Evolutionary conservation across 2,797 vertebrate species (phyloP).

Genomic region (Toxotes lorentzi): DNA sequence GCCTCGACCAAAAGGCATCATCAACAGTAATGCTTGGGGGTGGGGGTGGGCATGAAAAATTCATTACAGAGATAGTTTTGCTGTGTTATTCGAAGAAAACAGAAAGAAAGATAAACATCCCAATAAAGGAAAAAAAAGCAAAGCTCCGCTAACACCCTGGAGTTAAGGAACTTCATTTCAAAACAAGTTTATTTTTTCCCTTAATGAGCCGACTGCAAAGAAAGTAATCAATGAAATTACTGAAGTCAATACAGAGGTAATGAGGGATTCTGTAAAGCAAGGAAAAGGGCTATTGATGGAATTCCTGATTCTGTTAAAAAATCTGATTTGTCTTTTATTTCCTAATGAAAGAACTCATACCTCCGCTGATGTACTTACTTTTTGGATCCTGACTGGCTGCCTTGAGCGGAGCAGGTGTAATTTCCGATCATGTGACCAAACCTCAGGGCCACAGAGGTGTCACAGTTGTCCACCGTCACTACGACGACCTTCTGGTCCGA

Average conservation of each 20-base stretch:
- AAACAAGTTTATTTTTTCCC: slow-evolving; percentile 59
- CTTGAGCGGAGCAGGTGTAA: slow-evolving; percentile 94
- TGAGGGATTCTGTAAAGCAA: background rate
- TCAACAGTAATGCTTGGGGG: slow-evolving; percentile 12
- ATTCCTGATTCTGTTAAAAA: background rate
- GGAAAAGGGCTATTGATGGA: slow-evolving; percentile 9
- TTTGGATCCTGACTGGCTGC: slow-evolving; percentile 94
- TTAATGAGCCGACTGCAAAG: slow-evolving; percentile 48
- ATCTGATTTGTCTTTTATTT: background rate
- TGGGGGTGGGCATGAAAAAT: slow-evolving; percentile 58
- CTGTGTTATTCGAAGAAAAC: slow-evolving; percentile 51
- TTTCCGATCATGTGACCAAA: slow-evolving; percentile 90
- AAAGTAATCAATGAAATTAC: slow-evolving; percentile 39
- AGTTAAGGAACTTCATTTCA: slow-evolving; percentile 56
- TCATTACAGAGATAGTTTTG: slow-evolving; percentile 50
- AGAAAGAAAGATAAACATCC: slow-evolving; percentile 49
- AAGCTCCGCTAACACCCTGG: slow-evolving; percentile 37
- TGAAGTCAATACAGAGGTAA: slow-evolving; percentile 37
- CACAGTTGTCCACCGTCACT: slow-evolving; percentile 93
- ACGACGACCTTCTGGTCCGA: slow-evolving; percentile 95
- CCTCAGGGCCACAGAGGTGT: slow-evolving; percentile 90
- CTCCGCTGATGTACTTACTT: slow-evolving; percentile 85
- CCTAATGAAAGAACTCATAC: background rate
- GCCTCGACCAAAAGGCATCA: slow-evolving; percentile 40
- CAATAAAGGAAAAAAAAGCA: slow-evolving; percentile 32